These are phyloP conservation scores for Acanthornis magna DNA, from an alignment of 2,797 vertebrate species.

Conservation along the genomic window DNA sequence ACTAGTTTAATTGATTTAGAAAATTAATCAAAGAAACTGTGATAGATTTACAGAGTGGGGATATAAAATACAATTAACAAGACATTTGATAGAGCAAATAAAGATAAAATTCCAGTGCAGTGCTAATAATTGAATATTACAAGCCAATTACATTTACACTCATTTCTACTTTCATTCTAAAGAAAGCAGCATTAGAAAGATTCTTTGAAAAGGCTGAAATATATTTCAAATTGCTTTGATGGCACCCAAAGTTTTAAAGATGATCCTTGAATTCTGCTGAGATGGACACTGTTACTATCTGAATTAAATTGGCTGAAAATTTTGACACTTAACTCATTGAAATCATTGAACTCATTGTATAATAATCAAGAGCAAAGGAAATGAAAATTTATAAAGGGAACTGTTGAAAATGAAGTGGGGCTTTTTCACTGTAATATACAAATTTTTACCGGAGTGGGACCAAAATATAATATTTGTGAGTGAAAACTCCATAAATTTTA, in stretches of 20 bases:
- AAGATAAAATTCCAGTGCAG: slow-evolving; percentile 38
- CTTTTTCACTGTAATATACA: neutral
- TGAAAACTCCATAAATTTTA: neutral
- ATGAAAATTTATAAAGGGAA: neutral
- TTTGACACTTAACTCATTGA: neutral
- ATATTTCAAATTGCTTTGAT: neutral
- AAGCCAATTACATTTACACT: neutral
- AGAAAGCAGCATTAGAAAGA: neutral
- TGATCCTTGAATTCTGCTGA: neutral
- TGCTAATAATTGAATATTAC: slow-evolving; percentile 43
- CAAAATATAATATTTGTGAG: neutral
- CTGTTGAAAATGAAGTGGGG: neutral
- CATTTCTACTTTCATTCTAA: neutral
- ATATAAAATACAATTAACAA: slow-evolving; percentile 44
- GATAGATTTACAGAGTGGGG: slow-evolving; percentile 2
- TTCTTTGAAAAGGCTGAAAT: neutral
- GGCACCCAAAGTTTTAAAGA: neutral
- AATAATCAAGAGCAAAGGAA: neutral
- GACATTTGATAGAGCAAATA: slow-evolving; percentile 55
- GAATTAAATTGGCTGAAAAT: neutral
- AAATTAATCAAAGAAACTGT: slow-evolving; percentile 29
- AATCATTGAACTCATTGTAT: neutral
- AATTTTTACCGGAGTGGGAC: neutral
- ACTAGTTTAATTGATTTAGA: slow-evolving; percentile 16
- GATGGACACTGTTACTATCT: neutral